Evolutionary conservation across 1,140 invertebrate genomes (phyloP), one percentile per base, ranked within the genome.

Genomic region (Drosophila quadrilineata): DNA sequence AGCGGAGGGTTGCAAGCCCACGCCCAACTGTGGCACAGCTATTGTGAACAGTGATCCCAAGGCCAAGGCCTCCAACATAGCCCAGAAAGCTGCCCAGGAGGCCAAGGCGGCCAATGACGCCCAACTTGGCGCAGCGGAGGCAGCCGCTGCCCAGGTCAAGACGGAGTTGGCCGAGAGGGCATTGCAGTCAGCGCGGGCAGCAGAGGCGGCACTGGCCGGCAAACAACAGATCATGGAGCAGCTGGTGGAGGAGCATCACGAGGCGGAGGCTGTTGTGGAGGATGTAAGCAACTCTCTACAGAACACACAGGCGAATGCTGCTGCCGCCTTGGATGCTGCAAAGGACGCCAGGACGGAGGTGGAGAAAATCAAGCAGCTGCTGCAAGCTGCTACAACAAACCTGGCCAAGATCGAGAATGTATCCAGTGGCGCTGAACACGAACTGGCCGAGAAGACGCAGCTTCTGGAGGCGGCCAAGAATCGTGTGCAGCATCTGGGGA

Each of bases 91-190:
- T 1, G 93, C 93, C 0, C 90, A 92, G 16, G 92, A 92, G 75
- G 93, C 93, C 0, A 93, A 92, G 70, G 92, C 92, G 0, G 93
- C 93, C 1, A 92, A 92, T 26, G 93, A 93, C 21, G 93, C 93
- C 0, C 93, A 94, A 71, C 91, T 91, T 57, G 91, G 91, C 3
- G 93, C 93, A 3, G 93, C 92, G 5, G 91, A 92, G n/a, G 92
- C 93, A 63, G 93, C 93, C 9, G 90, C 93, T 3, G 91, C 91
- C 3, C 80, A 93, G 90, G 93, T 94, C 1, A 94, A 93, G 86
- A 90, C 91, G 3, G 92, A 93, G 80, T 68, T 94, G 28, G 93
- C 93, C 0, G 92, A 93, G 33, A 93, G 93, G 75, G 93, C 93
- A 0, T 63, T 92, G 6, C 92, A 93, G 69, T 93, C 93, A 4